A percentile compares a stretch with the other conserved stretches of the same genome.
Conservation (phyloP, 2,888 invertebrate species). For the Epinotia brunnichana region DNA sequence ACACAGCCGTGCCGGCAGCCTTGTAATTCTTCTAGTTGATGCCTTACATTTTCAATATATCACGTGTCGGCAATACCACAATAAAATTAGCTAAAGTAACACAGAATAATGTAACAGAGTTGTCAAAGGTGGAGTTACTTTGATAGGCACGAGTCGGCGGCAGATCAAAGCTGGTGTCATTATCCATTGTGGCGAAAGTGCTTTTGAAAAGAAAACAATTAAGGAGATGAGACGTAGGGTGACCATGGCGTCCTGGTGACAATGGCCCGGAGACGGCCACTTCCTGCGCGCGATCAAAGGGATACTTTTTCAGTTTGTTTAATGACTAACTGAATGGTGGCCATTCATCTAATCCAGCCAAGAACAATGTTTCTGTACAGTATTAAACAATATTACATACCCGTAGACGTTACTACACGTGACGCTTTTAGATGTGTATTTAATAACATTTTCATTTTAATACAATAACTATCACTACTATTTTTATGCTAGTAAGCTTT, state of each 20-base stretch:
- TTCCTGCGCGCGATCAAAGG: slow-evolving; percentile 74
- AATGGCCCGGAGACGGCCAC: slow-evolving; percentile 70
- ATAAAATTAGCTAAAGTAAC: slow-evolving; percentile 42
- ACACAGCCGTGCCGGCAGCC: slow-evolving; percentile 62
- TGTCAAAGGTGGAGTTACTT: slow-evolving; percentile 48
- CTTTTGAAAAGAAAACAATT: slow-evolving; percentile 78
- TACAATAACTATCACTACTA: not conserved
- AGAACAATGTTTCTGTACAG: slow-evolving; percentile 1
- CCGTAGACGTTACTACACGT: not conserved
- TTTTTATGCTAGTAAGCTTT: not conserved
- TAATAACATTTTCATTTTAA: not conserved
- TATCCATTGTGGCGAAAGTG: slow-evolving; percentile 75
- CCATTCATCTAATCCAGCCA: slow-evolving; percentile 20
- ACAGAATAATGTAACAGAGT: slow-evolving; percentile 32
- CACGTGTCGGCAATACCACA: slow-evolving; percentile 65
- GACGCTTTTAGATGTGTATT: too few relatives aligned
- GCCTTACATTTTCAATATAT: slow-evolving; percentile 73
- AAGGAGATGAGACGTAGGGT: slow-evolving; percentile 73
- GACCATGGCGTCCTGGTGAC: slow-evolving; percentile 61
- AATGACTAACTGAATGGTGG: slow-evolving; percentile 51
- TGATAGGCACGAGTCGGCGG: slow-evolving; percentile 55
- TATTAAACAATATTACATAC: not conserved
- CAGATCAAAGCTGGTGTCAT: slow-evolving; percentile 77
- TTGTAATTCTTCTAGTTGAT: slow-evolving; percentile 78
- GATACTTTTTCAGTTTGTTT: slow-evolving; percentile 49